Percentiles rank a stretch among this genome's conserved stretches.
Conservation (phyloP, 2,113 vertebrate genomes). For the Pangasianodon hypophthalmus region DNA sequence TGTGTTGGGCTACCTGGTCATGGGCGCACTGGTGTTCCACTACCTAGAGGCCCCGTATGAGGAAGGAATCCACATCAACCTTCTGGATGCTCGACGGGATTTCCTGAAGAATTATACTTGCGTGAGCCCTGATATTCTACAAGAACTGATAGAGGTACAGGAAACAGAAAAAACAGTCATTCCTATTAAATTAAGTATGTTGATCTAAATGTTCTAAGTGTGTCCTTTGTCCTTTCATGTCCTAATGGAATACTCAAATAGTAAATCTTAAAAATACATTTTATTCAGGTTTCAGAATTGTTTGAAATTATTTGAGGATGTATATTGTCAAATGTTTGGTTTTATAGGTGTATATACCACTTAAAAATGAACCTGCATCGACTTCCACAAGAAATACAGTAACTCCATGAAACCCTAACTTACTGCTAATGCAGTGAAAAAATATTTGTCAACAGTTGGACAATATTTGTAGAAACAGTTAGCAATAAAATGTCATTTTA, state of each 20-base stretch:
- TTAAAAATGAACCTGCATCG: neutral
- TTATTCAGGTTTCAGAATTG: neutral
- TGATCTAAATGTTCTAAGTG: neutral
- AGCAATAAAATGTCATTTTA: neutral
- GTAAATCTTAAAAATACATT: neutral
- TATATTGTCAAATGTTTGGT: constrained; percentile 7
- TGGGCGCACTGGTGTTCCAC: constrained; percentile 84
- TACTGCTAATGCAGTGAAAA: neutral
- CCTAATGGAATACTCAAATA: neutral
- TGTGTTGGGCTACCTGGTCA: constrained; percentile 84
- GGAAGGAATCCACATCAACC: constrained; percentile 62
- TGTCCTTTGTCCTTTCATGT: neutral
- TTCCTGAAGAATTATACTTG: constrained; percentile 80
- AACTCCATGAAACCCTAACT: neutral
- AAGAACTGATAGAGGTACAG: constrained; percentile 76
- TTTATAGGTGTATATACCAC: neutral
- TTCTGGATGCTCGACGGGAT: constrained; percentile 62
- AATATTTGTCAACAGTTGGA: neutral
- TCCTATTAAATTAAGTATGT: neutral
- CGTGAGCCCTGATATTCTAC: constrained; percentile 70
- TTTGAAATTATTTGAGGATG: neutral
- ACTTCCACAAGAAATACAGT: neutral
- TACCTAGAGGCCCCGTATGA: constrained; percentile 79
- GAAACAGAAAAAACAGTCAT: constrained; percentile 40
- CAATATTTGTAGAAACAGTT: neutral